phyloP scores from a whole-genome alignment of 2,888 invertebrate genomes.

The Apocheima hispidaria region DNA sequence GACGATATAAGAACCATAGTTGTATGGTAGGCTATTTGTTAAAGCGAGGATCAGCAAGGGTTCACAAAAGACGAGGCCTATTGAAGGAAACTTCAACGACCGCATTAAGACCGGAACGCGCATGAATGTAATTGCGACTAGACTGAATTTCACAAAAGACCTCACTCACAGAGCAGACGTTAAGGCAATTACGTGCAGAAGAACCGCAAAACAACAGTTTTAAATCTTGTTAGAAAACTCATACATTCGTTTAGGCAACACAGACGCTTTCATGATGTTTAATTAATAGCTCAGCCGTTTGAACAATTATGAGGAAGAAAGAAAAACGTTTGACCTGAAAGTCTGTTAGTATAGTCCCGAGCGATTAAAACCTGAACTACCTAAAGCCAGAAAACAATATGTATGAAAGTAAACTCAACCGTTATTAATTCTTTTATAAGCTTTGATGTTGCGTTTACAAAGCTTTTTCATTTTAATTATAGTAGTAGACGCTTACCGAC shows the following conservation, averaged over 20 bases:
- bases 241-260: not conserved
- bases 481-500: slow-evolving; percentile 12
- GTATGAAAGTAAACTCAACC: slow-evolving; percentile 35
- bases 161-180: slow-evolving; percentile 15
- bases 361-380: slow-evolving; percentile 39
- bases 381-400: slow-evolving; percentile 35
- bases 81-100: slow-evolving; percentile 57
- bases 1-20: slow-evolving; percentile 28
- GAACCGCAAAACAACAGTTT: slow-evolving; percentile 8
- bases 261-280: slow-evolving; percentile 6
- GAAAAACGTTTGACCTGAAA: slow-evolving; percentile 35
- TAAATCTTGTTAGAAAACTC: slow-evolving; percentile 3
- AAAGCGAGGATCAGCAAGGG: slow-evolving; percentile 54
- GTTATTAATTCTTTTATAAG: slow-evolving; percentile 36
- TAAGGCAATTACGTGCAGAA: slow-evolving; percentile 28
- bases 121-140: slow-evolving; percentile 59
- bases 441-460: slow-evolving; percentile 14
- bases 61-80: slow-evolving; percentile 58
- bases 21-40: slow-evolving; percentile 43
- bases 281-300: slow-evolving; percentile 6
- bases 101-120: slow-evolving; percentile 54
- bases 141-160: slow-evolving; percentile 51
- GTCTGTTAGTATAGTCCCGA: slow-evolving; percentile 32
- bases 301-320: slow-evolving; percentile 20
- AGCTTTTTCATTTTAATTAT: slow-evolving; percentile 15